Percentiles rank a stretch among this genome's conserved stretches.
These are phyloP conservation scores for Tenthredo mesomela DNA, from an alignment of 2,888 invertebrate genomes.

Conservation along the genomic window DNA sequence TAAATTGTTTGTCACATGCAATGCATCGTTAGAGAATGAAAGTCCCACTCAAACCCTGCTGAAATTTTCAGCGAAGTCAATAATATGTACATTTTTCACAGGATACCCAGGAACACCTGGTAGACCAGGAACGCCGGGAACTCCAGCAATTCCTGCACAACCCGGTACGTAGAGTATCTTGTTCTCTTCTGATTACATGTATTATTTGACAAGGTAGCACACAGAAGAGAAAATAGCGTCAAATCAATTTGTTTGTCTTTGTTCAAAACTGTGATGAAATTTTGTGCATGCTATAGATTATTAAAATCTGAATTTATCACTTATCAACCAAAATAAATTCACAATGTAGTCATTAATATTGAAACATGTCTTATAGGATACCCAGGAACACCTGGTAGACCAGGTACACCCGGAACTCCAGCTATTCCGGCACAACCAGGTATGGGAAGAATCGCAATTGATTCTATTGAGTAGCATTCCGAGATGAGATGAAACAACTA, in stretches of 20 bases:
- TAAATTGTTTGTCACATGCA: too few species aligned
- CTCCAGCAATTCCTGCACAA: conserved; percentile 63
- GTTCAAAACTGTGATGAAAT: too few species aligned
- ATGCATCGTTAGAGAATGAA: too few species aligned
- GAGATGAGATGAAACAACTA: too few species aligned
- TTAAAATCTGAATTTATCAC: neutral
- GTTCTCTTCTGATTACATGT: too few species aligned
- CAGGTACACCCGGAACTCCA: conserved; percentile 65
- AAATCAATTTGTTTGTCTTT: too few species aligned
- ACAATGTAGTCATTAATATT: neutral
- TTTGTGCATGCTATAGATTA: neutral
- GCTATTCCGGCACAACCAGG: conserved; percentile 63
- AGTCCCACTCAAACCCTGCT: too few species aligned
- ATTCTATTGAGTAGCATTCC: too few species aligned
- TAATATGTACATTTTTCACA: conserved; percentile 21
- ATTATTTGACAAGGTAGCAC: too few species aligned
- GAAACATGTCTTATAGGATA: neutral
- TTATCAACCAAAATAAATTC: neutral
- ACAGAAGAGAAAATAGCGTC: too few species aligned
- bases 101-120: conserved; percentile 67
- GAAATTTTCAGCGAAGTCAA: too few species aligned
- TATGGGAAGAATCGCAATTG: neutral
- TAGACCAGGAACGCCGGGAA: conserved; percentile 69
- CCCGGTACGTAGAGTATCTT: conserved; percentile 53
- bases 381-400: conserved; percentile 62